Evolutionary conservation across 1,140 invertebrate species (phyloP).

Genomic region (Drosophila yakuba): DNA sequence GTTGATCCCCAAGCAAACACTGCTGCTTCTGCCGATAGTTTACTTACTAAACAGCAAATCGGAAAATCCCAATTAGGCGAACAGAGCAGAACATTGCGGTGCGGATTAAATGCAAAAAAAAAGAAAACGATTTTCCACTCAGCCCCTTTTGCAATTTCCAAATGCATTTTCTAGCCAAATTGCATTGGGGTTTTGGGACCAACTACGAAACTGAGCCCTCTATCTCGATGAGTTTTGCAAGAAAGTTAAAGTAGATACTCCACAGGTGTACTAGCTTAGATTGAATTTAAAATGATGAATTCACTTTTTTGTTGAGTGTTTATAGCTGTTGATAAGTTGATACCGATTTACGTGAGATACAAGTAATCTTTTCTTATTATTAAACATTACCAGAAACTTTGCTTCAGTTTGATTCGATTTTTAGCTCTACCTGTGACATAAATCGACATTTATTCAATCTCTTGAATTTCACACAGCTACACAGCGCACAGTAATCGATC

Average conservation of each 20-base stretch:
- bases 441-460: background rate
- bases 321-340: too few species aligned
- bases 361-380: too few species aligned
- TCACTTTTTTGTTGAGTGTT: too few species aligned
- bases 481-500: constrained; percentile 25
- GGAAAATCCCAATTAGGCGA: constrained; percentile 26
- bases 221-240: background rate
- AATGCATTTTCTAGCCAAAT: constrained; percentile 21
- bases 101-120: background rate
- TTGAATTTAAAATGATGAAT: too few species aligned
- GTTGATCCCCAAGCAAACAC: constrained; percentile 20
- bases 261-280: background rate
- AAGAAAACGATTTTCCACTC: background rate
- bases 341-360: too few species aligned
- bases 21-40: constrained; percentile 8
- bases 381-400: too few species aligned
- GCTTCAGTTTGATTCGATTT: too few species aligned
- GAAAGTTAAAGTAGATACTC: background rate
- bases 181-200: constrained; percentile 16
- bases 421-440: too few species aligned
- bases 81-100: background rate
- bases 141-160: constrained; percentile 10
- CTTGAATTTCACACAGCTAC: background rate
- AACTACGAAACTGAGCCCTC: background rate
- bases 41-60: constrained; percentile 3